Conservation (phyloP, 2,888 invertebrate species). For the Leucozona laternaria region DNA sequence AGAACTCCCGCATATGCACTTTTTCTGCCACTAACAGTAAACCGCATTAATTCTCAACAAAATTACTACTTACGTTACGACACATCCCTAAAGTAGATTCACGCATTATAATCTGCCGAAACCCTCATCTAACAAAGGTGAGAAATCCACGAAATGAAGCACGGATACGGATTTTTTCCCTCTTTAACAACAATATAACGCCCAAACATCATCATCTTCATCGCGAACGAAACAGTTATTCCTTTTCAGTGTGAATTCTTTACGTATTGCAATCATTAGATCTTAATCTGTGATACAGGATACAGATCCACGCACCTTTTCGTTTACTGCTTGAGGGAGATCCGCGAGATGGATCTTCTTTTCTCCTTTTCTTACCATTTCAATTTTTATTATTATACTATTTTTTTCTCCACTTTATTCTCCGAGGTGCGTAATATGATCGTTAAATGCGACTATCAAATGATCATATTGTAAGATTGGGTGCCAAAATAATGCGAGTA, state of each 20-base stretch:
- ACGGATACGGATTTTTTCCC: slow-evolving; percentile 1
- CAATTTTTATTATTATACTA: neutral
- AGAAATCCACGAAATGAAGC: slow-evolving; percentile 54
- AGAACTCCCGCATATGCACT: slow-evolving; percentile 49
- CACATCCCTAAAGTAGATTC: neutral
- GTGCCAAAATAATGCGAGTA: slow-evolving; percentile 44
- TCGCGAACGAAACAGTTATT: slow-evolving; percentile 71
- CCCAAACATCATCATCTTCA: slow-evolving; percentile 32
- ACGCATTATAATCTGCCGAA: slow-evolving; percentile 10
- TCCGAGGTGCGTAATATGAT: slow-evolving; percentile 49
- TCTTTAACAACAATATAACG: slow-evolving; percentile 21
- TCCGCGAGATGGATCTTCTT: slow-evolving; percentile 63
- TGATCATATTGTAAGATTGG: slow-evolving; percentile 69
- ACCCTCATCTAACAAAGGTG: slow-evolving; percentile 61
- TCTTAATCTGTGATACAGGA: slow-evolving; percentile 65
- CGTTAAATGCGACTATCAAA: slow-evolving; percentile 58
- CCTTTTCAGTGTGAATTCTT: slow-evolving; percentile 37
- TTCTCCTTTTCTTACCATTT: slow-evolving; percentile 41
- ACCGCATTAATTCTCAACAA: slow-evolving; percentile 34
- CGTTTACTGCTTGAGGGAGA: slow-evolving; percentile 54
- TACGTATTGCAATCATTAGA: slow-evolving; percentile 59
- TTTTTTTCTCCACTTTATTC: slow-evolving; percentile 12
- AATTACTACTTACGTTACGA: slow-evolving; percentile 38
- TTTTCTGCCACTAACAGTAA: slow-evolving; percentile 60
- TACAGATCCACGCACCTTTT: slow-evolving; percentile 58